Base-by-base conservation (phyloP, 2,113 vertebrate genomes). In the Hoplias malabaricus region DNA sequence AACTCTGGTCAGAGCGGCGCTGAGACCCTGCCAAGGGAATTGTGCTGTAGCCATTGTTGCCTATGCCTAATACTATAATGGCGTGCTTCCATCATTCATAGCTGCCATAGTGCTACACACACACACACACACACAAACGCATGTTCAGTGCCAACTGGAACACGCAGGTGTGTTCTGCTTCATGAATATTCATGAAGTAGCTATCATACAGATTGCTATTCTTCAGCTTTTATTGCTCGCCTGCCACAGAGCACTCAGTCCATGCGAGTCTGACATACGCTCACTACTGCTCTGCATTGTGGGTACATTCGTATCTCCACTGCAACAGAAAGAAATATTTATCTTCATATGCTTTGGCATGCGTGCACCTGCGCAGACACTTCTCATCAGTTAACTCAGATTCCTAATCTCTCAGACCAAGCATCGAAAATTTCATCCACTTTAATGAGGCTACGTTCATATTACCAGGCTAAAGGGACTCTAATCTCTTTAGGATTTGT, bases 141-240 rank as follows among this genome's bases (percentile, higher is more conserved):
- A 48, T 31, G 13, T 75, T 54, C 43, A 54, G 31, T 63, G 34
- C 61, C n/a, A 27, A 62, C 46, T 27, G 66, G 4, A 70, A 43
- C 57, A 43, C 19, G 50, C 27, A 12, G 25, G 68, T 77, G 40
- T 69, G 57, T 42, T 31, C 19, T 70, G 66, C 27, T 29, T 69
- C 69, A 69, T 69, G 29, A 77, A 73, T 72, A 81, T 66, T 82
- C 25, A 65, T 43, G 36, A 57, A 21, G 4, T 9, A 43, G 8
- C 46, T 74, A 13, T 38, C 36, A 31, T n/a, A 67, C 62, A 29
- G 50, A 57, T 13, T 68, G 50, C 48, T 31, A 31, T 40, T 57
- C 50, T 68, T 54, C 25, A 40, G 66, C 54, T 57, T 67, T 36
- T n/a, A n/a, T 34, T 59, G 63, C 33, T 46, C 11, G 25, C 11